Evolutionary conservation across 2,113 vertebrate species (phyloP).

Genomic region (Brienomyrus brachyistius): DNA sequence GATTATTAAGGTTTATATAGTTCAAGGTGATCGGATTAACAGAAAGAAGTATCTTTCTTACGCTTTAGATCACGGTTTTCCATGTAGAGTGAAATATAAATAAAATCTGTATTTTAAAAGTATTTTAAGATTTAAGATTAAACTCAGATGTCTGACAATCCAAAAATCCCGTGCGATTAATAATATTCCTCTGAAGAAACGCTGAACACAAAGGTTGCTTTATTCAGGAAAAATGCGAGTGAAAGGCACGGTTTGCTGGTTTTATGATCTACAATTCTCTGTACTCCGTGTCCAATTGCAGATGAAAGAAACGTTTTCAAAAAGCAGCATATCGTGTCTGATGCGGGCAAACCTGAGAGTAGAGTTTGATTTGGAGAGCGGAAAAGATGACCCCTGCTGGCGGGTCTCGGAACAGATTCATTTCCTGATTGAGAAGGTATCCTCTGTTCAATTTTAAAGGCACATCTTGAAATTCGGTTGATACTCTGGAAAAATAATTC

Average conservation of each 20-base stretch:
- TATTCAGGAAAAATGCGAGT: background rate
- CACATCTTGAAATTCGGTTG: background rate
- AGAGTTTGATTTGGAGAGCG: conserved; percentile 45
- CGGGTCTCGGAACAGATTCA: conserved; percentile 69
- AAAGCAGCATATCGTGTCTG: conserved; percentile 68
- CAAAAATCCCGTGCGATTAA: background rate
- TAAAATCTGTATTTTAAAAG: background rate
- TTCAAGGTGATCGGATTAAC: background rate
- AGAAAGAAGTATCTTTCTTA: background rate
- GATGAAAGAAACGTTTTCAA: conserved; percentile 72
- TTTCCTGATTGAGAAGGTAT: conserved; percentile 75
- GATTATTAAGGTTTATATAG: background rate
- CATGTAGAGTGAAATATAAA: background rate
- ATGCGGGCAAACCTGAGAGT: conserved; percentile 46
- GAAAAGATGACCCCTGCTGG: conserved; percentile 66
- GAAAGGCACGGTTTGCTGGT: background rate
- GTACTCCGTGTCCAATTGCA: conserved; percentile 36
- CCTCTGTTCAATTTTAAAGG: background rate
- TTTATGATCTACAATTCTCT: background rate
- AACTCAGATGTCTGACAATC: background rate
- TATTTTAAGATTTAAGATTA: background rate
- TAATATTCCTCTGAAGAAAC: background rate
- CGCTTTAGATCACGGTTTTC: background rate
- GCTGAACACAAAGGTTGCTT: background rate
- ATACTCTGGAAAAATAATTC: background rate